Conservation (phyloP, 2,888 invertebrate genomes). For the Nezara viridula region DNA sequence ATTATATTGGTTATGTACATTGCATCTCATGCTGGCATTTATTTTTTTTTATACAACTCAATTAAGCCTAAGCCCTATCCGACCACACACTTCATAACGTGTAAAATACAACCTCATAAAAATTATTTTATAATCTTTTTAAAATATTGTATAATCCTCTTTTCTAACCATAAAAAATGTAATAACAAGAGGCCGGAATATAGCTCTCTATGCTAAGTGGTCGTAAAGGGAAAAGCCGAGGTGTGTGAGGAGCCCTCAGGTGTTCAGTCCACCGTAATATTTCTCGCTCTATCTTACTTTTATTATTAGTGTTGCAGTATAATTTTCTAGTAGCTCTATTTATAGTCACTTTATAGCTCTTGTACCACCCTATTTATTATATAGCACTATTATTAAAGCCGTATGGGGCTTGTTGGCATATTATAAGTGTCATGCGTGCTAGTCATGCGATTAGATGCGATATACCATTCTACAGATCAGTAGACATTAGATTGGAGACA, state of each 20-base stretch:
- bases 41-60: too few relatives aligned
- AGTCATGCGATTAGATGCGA: neutral
- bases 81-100: neutral
- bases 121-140: neutral
- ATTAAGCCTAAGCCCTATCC: too few relatives aligned
- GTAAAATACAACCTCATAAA: neutral
- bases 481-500: too few relatives aligned
- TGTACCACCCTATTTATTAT: neutral
- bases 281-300: neutral
- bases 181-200: neutral
- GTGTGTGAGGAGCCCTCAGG: neutral
- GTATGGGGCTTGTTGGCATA: neutral
- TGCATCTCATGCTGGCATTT: too few relatives aligned
- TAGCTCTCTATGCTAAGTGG: neutral
- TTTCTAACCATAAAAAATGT: neutral
- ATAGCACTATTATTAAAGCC: neutral
- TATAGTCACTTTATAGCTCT: neutral
- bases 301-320: conserved; percentile 17
- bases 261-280: neutral
- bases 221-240: neutral
- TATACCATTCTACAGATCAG: too few relatives aligned
- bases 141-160: neutral
- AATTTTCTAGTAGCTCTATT: conserved; percentile 21
- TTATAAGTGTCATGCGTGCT: neutral
- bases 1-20: too few relatives aligned